Percentiles rank a stretch among this genome's conserved stretches.
These are phyloP conservation scores for Cynoglossus semilaevis DNA, from an alignment of 2,113 vertebrate species.

Conservation along the genomic window DNA sequence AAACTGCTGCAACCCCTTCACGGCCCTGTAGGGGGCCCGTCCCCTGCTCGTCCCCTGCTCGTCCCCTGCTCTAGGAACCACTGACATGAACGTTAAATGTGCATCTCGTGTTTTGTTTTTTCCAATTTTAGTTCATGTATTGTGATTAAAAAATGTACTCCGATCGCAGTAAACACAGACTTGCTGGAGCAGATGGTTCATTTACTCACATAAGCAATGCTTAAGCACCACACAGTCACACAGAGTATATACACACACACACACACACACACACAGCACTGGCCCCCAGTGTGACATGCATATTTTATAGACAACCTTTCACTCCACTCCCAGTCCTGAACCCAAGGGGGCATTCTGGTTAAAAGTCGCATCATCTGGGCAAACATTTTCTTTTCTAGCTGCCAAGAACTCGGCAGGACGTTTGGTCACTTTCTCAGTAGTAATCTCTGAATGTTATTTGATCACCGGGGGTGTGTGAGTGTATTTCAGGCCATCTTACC, in stretches of 20 bases:
- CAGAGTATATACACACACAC: not conserved
- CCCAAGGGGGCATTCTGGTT: slow-evolving; percentile 58
- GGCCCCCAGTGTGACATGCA: slow-evolving; percentile 61
- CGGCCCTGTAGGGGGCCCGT: too few species aligned
- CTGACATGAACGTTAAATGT: too few species aligned
- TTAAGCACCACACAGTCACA: slow-evolving; percentile 6
- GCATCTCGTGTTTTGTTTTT: not conserved
- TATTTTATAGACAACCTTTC: slow-evolving; percentile 77
- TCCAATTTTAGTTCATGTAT: too few species aligned
- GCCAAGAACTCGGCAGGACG: slow-evolving; percentile 48
- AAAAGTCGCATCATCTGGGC: slow-evolving; percentile 63
- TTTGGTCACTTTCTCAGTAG: slow-evolving; percentile 26
- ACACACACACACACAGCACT: slow-evolving; percentile 26
- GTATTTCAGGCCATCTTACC: not conserved
- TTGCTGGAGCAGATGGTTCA: slow-evolving; percentile 23
- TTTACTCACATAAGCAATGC: slow-evolving; percentile 39
- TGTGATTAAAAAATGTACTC: too few species aligned
- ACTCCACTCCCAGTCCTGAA: slow-evolving; percentile 59
- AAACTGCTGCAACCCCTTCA: too few species aligned
- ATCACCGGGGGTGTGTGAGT: slow-evolving; percentile 7
- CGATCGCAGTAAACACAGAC: slow-evolving; percentile 2
- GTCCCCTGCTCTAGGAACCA: too few species aligned
- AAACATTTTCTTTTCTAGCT: slow-evolving; percentile 51
- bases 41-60: too few species aligned
- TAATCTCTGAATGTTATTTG: slow-evolving; percentile 24